Base-by-base conservation (phyloP, 2,888 invertebrate species). In the Patella depressa region DNA sequence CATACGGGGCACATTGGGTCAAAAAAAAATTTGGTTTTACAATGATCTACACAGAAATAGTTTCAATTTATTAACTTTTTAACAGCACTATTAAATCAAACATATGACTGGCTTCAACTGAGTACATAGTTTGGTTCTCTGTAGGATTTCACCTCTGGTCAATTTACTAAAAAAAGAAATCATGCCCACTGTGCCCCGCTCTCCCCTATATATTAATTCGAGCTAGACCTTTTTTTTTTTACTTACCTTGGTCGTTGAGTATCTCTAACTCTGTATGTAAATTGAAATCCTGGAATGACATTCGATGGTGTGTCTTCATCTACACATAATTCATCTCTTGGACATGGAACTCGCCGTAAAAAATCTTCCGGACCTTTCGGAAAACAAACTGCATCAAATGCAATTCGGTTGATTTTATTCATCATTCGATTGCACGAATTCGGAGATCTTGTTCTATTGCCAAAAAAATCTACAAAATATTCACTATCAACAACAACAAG, bases 261-360 rank as follows among this genome's bases (percentile, higher is more conserved):
- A 92, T 98, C 96, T 90, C 96, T 95, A 80, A 99, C 95, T 81
- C 96, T 95, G 93, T 96, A 98, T 0, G 98, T 98, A 91, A 99
- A 97, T 92, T 99, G 98, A 92, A 96, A 95, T 73, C 95, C 95
- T 86, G 95, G 94, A 15, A 98, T 94, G 2, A 98, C 97, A 93
- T 96, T 96, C 91, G 94, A 94, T 45, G 96, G 94, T 79, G 94
- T 91, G 80, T 88, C 87, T 96, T 97, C 98, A 92, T 98, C 98
- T 65, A 93, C 91, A 91, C 98, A 99, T 2, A 98, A 90, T 82
- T 94, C 91, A 53, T 94, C 95, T 86, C 93, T 93, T 0, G 94
- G 93, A 90, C 98, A 98, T 1, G 98, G 98, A 79, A 98, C 94
- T 88, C 94, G 94, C 80, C 98, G 94, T 72, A 98, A 93, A 88